Conservation (phyloP, 2,888 invertebrate genomes). For the Fragum sueziense region DNA sequence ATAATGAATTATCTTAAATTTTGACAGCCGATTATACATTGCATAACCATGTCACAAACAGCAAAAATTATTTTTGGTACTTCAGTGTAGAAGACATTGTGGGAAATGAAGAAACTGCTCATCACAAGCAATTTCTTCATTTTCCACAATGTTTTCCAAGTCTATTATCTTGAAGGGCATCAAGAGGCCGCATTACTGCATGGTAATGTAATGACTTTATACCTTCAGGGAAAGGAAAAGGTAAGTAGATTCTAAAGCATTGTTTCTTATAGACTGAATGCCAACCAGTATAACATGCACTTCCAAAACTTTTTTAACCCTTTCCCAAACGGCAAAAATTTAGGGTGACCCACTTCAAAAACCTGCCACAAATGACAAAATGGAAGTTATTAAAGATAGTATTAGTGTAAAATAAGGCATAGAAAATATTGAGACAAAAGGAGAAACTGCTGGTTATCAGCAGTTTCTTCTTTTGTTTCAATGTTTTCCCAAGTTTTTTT, state of each 20-base stretch:
- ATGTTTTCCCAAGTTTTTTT: too few species aligned
- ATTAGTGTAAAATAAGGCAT: neutral
- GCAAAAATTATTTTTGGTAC: neutral
- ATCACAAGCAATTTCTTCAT: neutral
- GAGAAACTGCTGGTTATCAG: too few species aligned
- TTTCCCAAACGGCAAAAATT: too few species aligned
- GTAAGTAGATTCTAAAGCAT: neutral
- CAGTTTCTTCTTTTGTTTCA: too few species aligned
- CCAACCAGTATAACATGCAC: neutral
- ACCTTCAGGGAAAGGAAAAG: neutral
- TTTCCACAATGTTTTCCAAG: neutral
- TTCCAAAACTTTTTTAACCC: neutral
- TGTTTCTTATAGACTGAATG: neutral
- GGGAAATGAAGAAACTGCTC: neutral
- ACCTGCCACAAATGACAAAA: too few species aligned
- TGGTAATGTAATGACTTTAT: neutral
- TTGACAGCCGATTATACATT: neutral
- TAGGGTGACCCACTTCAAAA: too few species aligned
- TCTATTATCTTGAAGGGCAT: too few species aligned
- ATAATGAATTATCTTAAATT: neutral
- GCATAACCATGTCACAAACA: neutral
- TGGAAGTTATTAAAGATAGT: too few species aligned
- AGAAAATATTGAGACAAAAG: too few species aligned
- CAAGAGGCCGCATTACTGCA: neutral
- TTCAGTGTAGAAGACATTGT: neutral